Evolutionary conservation across 2,797 vertebrate genomes (phyloP).

Genomic region (Calcarius lapponicus): DNA sequence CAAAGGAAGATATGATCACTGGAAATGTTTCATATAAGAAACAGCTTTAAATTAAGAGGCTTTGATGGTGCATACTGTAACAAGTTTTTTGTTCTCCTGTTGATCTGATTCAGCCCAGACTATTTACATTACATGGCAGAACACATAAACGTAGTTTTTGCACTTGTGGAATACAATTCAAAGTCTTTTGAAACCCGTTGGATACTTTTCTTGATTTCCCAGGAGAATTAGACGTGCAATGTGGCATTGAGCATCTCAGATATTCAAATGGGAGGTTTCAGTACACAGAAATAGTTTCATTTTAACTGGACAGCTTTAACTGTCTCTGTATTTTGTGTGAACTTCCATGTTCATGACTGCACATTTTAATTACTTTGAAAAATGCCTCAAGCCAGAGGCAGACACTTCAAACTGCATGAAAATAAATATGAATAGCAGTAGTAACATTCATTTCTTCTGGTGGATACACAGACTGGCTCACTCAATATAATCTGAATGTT

Average conservation of each 20-base stretch:
- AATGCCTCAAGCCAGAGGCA: not conserved
- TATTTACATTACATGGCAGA: not conserved
- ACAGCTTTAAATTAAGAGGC: not conserved
- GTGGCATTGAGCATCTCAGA: not conserved
- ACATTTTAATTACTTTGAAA: slow-evolving; percentile 9
- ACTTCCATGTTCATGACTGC: not conserved
- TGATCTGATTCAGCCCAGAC: not conserved
- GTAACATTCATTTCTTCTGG: not conserved
- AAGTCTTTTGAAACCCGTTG: not conserved
- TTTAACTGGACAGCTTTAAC: not conserved
- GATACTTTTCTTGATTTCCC: not conserved
- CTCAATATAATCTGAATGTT: not conserved
- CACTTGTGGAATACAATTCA: not conserved
- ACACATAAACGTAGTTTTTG: not conserved
- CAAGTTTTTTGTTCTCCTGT: not conserved
- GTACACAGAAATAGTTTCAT: not conserved
- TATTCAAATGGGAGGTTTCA: not conserved
- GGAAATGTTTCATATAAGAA: not conserved
- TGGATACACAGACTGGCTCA: not conserved
- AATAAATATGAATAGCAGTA: not conserved
- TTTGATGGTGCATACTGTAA: not conserved
- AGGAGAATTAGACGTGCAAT: not conserved
- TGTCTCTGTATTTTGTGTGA: not conserved
- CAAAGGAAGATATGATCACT: not conserved
- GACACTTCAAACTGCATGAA: not conserved